Base-by-base conservation (phyloP, 2,113 vertebrate genomes). In the Amia ocellicauda region DNA sequence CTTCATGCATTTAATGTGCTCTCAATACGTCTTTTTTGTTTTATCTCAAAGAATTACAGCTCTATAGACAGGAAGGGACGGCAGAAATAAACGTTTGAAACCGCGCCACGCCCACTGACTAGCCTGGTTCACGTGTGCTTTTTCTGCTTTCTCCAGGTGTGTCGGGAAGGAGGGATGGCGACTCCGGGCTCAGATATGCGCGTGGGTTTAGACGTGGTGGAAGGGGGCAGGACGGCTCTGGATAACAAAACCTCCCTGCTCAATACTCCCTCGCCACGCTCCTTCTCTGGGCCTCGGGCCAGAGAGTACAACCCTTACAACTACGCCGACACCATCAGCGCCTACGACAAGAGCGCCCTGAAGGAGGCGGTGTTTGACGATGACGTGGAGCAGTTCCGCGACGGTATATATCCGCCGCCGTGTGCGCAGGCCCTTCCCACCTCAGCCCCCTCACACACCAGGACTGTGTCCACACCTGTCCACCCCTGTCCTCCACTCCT, bases 201-300 rank as follows among this genome's bases (percentile, higher is more conserved):
- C 1, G 58, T 88, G 45, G 85, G 85, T 4, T 60, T 85, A 26
- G 86, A 89, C 42, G 49, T 77, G 69, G 80, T 85, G 52, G 95
- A 97, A 79, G 95, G 94, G 0, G 92, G 95, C 20, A 89, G 97
- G 58, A 97, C 90, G 1, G 97, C 95, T 9, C 80, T 99, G 57
- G 96, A 99, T 76, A 99, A 99, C 84, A 99, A 99, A 85, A 99
- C 97, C 0, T 98, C 96, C 0, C 83, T 99, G 0, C 94, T 99
- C 64, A 99, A 98, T 83, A 99, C 95, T 0, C 97, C 95, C 7
- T 94, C 96, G 0, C 93, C 93, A 0, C 94, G 95, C 0, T 80
- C 94, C 52, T 98, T 98, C 73, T 91, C 92, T 0, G 94, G 93
- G 47, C 95, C 93, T 0, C 90, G 97, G 4, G 66, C 80, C 2